Base-by-base conservation (phyloP, 2,113 vertebrate genomes). In the Polypterus bichir region DNA sequence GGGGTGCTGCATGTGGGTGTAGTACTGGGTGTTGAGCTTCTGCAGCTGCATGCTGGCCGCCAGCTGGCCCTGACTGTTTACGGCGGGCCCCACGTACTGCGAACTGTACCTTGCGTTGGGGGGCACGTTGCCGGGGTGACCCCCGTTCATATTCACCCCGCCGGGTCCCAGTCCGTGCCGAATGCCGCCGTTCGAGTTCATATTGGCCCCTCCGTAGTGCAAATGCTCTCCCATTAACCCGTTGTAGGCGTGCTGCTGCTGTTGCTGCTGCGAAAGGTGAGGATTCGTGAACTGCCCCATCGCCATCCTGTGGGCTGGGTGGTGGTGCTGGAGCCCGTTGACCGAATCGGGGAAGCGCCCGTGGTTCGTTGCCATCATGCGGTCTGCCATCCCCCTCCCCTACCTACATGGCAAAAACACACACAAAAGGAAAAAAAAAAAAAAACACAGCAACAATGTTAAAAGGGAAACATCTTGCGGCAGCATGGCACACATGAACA, bases 291-390 rank as follows among this genome's bases (percentile, higher is more conserved):
- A 91, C 76, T 88, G 89, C 70, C 86, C 88, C 87, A 90, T 82
- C 67, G 81, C 82, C 89, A 92, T 74, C 70, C 89, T 85, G 71
- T 89, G 89, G 51, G 84, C 86, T 6, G 86, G 83, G 76, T 88
- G 89, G 78, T 90, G 88, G 70, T 89, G 89, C 69, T 89, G 88
- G 47, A 91, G 86, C 77, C 87, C 88, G 61, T 79, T 85, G 61
- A 81, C 76, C 65, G 86, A 87, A 74, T 91, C 89, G 63, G 87
- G 82, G 77, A 92, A 91, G 68, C 89, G 88, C 65, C 89, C 89
- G 77, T 90, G 89, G 83, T 90, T 92, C 89, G 90, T 87, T 76
- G 89, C 87, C 88, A 92, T 91, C 81, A 90, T 89, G 74, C 90
- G 88, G 68, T 91, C 89, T 79, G 86, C 88, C 89, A 91, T 90